These are phyloP conservation scores for Anguilla megastoma DNA, from an alignment of 2,797 vertebrate species.

Conservation along the genomic window DNA sequence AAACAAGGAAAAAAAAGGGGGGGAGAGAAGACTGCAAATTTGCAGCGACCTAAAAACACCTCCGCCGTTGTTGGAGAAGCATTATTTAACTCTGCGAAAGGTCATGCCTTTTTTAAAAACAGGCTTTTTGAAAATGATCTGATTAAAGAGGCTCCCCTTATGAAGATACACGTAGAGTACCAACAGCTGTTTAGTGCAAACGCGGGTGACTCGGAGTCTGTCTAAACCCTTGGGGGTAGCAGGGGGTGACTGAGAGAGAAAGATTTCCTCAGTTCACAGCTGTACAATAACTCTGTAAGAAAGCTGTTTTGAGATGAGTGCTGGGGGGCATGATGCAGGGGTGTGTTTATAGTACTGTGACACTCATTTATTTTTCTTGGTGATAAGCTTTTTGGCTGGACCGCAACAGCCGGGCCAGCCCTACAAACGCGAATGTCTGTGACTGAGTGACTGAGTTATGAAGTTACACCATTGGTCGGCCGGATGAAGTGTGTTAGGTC, in stretches of 20 bases:
- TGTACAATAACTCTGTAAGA: constrained; percentile 9
- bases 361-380: neutral
- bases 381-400: neutral
- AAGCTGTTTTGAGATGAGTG: constrained; percentile 5
- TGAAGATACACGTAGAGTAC: neutral
- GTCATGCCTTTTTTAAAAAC: constrained; percentile 31
- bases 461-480: too few species aligned
- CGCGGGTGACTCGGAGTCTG: constrained; percentile 5
- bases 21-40: constrained; percentile 39
- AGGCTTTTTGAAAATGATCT: constrained; percentile 36
- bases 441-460: too few species aligned
- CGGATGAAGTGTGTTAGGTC: too few species aligned
- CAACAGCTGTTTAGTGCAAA: constrained; percentile 21
- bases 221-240: neutral
- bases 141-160: constrained; percentile 32
- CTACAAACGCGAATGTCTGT: too few species aligned
- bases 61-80: constrained; percentile 11
- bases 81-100: constrained; percentile 30
- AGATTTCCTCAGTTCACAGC: constrained; percentile 30
- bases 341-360: neutral
- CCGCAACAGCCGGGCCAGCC: too few species aligned
- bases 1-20: constrained; percentile 11
- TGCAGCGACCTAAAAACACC: constrained; percentile 56
- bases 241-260: neutral
- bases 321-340: constrained; percentile 19